phyloP scores from a whole-genome alignment of 1,140 invertebrate genomes.

The Colletes latitarsis region DNA sequence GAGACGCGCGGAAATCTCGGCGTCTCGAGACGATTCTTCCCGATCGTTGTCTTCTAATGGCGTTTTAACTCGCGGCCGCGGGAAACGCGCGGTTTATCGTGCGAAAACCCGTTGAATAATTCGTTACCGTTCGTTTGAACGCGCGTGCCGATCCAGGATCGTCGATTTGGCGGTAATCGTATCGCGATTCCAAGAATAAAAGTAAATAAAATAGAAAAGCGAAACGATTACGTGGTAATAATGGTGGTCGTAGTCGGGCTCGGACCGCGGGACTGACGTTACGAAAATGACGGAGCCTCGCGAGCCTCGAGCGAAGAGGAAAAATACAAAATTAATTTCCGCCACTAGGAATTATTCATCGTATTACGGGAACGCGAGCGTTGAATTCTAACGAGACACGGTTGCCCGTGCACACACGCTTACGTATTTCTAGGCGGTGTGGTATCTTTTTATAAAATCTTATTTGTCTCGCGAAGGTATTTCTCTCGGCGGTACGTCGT shows the following conservation, averaged over 20 bases:
- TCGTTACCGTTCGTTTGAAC: neutral
- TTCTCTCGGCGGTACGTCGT: slow-evolving; percentile 54
- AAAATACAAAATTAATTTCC: slow-evolving; percentile 47
- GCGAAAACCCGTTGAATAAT: slow-evolving; percentile 1
- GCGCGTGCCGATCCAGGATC: too few relatives aligned
- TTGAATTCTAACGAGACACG: slow-evolving; percentile 46
- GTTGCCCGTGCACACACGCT: neutral
- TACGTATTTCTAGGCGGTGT: slow-evolving; percentile 9
- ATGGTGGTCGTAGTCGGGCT: neutral
- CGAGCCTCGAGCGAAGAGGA: neutral
- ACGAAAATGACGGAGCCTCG: neutral
- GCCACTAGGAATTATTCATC: slow-evolving; percentile 49
- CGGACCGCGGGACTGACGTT: too few relatives aligned
- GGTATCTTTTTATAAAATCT: slow-evolving; percentile 51
- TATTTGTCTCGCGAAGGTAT: slow-evolving; percentile 59
- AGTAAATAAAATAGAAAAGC: too few relatives aligned
- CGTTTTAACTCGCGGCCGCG: neutral
- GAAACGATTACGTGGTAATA: too few relatives aligned
- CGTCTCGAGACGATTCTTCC: neutral
- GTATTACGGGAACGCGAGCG: slow-evolving; percentile 43
- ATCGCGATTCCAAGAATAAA: too few relatives aligned
- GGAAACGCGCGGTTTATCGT: neutral
- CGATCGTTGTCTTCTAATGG: neutral
- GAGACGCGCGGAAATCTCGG: neutral
- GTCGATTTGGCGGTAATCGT: too few relatives aligned